Evolutionary conservation across 2,113 vertebrate genomes (phyloP).

Genomic region (Sinocyclocheilus anophthalmus): DNA sequence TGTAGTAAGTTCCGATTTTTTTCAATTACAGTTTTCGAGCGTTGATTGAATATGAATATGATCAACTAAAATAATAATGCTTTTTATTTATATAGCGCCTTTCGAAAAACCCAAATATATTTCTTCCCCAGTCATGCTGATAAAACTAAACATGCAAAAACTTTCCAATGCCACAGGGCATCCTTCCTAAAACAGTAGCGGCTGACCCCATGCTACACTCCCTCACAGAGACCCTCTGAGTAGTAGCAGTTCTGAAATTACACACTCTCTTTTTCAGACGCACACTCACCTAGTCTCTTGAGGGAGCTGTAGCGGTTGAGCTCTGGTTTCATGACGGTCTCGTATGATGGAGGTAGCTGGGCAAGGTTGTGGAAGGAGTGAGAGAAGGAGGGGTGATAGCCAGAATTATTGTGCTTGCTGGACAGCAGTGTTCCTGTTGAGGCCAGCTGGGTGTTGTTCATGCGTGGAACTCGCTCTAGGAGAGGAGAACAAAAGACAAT

Average conservation of each 20-base stretch:
- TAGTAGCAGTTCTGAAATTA: not conserved
- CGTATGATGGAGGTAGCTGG: conserved; percentile 88
- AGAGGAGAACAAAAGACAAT: conserved; percentile 30
- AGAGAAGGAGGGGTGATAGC: conserved; percentile 78
- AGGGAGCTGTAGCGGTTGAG: conserved; percentile 87
- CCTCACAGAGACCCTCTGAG: not conserved
- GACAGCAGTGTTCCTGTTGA: conserved; percentile 71
- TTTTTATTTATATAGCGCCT: too few species aligned
- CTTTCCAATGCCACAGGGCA: not conserved
- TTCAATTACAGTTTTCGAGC: too few species aligned
- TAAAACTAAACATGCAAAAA: too few species aligned
- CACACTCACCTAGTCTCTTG: conserved; percentile 84
- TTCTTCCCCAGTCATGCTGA: too few species aligned
- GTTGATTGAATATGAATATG: too few species aligned
- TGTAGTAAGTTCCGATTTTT: too few species aligned
- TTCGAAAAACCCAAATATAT: too few species aligned
- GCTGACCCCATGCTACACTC: not conserved
- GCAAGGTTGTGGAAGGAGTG: conserved; percentile 92
- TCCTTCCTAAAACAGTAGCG: conserved; percentile 1
- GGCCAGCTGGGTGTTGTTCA: conserved; percentile 78
- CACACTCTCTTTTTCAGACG: not conserved
- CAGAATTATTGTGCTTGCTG: conserved; percentile 77
- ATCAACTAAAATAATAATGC: too few species aligned
- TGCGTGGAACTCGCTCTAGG: conserved; percentile 73
- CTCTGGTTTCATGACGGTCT: conserved; percentile 80